Base-by-base conservation (phyloP, 2,113 vertebrate species). In the Alaudala cheleensis region DNA sequence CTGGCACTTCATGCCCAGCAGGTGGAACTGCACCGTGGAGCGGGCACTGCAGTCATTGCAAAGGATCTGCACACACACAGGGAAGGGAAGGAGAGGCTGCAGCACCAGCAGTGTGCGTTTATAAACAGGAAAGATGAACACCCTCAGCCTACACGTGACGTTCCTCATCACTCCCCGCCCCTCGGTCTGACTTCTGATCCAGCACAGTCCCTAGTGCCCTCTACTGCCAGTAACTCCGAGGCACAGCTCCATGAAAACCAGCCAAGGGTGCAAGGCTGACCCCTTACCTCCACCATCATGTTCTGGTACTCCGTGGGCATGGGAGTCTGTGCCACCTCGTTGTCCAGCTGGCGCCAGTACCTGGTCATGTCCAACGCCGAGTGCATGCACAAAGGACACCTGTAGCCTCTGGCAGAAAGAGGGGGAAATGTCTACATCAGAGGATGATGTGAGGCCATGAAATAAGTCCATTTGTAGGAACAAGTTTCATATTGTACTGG, bases 311-410 rank as follows among this genome's bases (percentile, higher is more conserved):
- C 99, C 1, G 97, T 96, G 23, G 99, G 99, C 99, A 99, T 99
- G 2, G 99, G 99, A 17, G 99, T 98, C 94, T 98, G 98, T 0
- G 98, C 98, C 4, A 99, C 98, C 76, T 99, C 98, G 3, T 97
- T 96, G 89, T 99, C 99, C 47, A 99, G 98, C 82, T 98, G 96
- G 11, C 98, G 98, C 99, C 99, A 99, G 74, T 98, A 98, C 24
- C 97, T 73, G 11, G 95, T 96, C 99, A 99, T 99, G 71, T 99
- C 96, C 50, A 98, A 93, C 9, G 98, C 99, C 0, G 99, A 99
- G 78, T 98, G 99, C 99, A 99, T 99, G 92, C 99, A 99, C 57
- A 99, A 80, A 5, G 99, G 99, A 92, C 99, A 99, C 70, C 99
- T 98, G 96, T 99, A 99, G 19, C 97, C 98, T 81, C 99, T 99